phyloP scores from a whole-genome alignment of 2,113 vertebrate genomes.

The Phalacrocorax aristotelis region DNA sequence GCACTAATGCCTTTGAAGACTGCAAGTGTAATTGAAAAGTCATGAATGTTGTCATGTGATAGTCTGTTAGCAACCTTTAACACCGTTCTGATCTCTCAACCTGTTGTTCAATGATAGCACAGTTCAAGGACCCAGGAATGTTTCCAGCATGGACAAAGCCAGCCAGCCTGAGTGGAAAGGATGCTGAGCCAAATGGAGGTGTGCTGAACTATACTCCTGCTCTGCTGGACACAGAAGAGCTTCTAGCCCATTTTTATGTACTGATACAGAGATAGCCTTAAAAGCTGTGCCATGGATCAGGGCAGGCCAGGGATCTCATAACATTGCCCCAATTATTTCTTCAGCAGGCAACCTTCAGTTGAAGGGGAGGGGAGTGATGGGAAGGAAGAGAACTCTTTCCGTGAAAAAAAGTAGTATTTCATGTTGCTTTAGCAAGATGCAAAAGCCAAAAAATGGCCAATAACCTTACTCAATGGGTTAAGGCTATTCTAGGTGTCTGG shows the following conservation, averaged over 20 bases:
- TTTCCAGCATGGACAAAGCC: not conserved
- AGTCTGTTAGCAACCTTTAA: not conserved
- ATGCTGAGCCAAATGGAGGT: not conserved
- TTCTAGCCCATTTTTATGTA: not conserved
- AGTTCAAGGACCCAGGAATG: not conserved
- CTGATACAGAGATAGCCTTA: not conserved
- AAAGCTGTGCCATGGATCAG: not conserved
- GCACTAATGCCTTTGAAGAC: not conserved
- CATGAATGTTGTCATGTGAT: not conserved
- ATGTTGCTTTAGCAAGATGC: not conserved
- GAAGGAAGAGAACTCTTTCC: not conserved
- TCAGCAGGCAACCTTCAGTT: not conserved
- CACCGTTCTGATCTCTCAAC: not conserved
- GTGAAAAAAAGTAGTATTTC: not conserved
- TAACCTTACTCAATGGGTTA: not conserved
- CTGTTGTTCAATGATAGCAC: not conserved
- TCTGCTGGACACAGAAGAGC: not conserved
- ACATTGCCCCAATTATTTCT: not conserved
- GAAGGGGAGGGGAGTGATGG: fast-evolving
- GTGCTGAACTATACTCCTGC: not conserved
- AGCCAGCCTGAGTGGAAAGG: not conserved
- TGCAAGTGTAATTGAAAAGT: not conserved
- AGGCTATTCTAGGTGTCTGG: not conserved
- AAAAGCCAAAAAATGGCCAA: not conserved
- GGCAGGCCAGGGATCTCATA: not conserved